phyloP scores from a whole-genome alignment of 1,140 invertebrate species.

The Drosophila obscura region DNA sequence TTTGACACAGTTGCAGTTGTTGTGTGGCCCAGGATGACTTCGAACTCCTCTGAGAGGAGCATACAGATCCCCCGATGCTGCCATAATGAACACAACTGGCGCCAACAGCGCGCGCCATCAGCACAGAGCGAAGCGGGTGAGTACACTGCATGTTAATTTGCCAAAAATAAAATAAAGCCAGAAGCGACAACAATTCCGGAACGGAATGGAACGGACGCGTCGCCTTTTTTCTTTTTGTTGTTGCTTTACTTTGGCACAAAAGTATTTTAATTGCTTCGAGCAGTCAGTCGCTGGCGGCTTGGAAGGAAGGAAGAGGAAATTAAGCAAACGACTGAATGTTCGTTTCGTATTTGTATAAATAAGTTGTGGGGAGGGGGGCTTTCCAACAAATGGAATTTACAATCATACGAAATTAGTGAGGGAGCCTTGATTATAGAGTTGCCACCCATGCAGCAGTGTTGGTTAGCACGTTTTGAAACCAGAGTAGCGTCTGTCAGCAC shows the following conservation, averaged over 20 bases:
- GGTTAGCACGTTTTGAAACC: not conserved
- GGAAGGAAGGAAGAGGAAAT: not conserved
- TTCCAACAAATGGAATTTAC: conserved; percentile 27
- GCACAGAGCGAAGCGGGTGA: not conserved
- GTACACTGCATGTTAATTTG: conserved; percentile 46
- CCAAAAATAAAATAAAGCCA: conserved; percentile 50
- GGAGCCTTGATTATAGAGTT: conserved; percentile 7
- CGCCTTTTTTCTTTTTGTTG: not conserved
- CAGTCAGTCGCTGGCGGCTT: not conserved
- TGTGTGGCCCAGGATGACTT: conserved; percentile 21
- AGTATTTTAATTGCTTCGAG: conserved; percentile 36
- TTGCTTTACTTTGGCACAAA: conserved; percentile 2
- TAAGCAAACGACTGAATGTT: conserved; percentile 1
- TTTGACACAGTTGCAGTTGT: conserved; percentile 43
- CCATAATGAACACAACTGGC: conserved; percentile 22
- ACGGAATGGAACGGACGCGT: conserved; percentile 17
- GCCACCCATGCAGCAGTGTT: conserved; percentile 10
- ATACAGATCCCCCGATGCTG: conserved; percentile 3
- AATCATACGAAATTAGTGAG: conserved; percentile 6
- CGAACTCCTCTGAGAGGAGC: conserved; percentile 26
- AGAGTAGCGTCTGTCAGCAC: not conserved
- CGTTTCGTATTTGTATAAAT: conserved; percentile 20
- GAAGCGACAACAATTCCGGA: conserved; percentile 35
- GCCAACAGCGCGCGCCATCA: conserved; percentile 17
- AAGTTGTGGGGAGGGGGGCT: conserved; percentile 13